Percentiles rank a stretch among this genome's conserved stretches.
phyloP scores from a whole-genome alignment of 2,113 vertebrate species.

The Grammomys dolichurus region DNA sequence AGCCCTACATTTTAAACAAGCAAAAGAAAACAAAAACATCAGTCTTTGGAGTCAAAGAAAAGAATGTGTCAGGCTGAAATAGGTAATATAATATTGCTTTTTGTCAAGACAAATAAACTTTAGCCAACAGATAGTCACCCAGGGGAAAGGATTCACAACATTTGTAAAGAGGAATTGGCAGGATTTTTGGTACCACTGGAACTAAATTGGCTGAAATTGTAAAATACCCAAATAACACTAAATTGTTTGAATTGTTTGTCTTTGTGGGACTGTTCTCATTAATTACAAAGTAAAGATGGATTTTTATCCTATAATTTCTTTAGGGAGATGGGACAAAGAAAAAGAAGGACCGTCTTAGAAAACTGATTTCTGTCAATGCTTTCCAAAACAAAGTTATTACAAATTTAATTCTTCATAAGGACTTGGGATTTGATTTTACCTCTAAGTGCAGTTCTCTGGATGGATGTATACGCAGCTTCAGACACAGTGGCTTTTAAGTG shows the following conservation, averaged over 20 bases:
- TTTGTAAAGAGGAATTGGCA: not conserved
- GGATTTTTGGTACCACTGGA: constrained; percentile 32
- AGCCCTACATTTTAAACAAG: not conserved
- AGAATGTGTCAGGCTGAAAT: constrained; percentile 14
- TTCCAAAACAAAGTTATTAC: not conserved
- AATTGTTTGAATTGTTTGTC: constrained; percentile 44
- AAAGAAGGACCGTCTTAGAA: not conserved
- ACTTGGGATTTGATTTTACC: not conserved
- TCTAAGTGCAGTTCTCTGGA: not conserved
- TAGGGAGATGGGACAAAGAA: not conserved
- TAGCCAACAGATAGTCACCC: not conserved
- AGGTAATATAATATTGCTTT: not conserved
- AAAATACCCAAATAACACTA: constrained; percentile 1
- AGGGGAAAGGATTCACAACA: not conserved
- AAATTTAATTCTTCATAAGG: constrained; percentile 38
- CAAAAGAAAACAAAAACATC: not conserved
- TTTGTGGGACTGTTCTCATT: not conserved
- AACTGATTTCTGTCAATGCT: not conserved
- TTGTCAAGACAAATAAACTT: not conserved
- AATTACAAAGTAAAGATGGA: constrained; percentile 7
- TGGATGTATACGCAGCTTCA: not conserved
- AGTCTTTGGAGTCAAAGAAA: not conserved
- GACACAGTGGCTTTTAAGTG: not conserved
- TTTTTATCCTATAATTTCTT: not conserved
- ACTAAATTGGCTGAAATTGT: not conserved